A percentile compares a stretch with the other conserved stretches of the same genome.
Conservation (phyloP, 2,888 invertebrate genomes). For the Hyles lineata region DNA sequence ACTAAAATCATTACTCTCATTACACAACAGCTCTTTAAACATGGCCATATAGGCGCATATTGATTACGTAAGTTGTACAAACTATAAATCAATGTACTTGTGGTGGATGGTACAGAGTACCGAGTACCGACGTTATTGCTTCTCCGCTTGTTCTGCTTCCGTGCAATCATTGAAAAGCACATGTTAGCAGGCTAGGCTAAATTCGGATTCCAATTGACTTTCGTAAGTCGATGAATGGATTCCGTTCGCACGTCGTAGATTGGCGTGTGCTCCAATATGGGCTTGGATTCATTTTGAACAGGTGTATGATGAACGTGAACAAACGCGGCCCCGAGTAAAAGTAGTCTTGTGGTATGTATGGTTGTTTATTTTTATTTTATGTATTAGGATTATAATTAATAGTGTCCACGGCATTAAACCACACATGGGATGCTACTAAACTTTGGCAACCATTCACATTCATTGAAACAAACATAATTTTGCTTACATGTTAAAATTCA, state of each 20-base stretch:
- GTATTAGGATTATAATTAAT: neutral
- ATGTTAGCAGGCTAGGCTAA: conserved; percentile 68
- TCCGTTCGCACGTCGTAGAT: conserved; percentile 53
- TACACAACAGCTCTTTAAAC: conserved; percentile 1
- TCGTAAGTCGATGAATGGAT: conserved; percentile 72
- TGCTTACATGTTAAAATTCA: too few relatives aligned
- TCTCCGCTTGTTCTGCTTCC: conserved; percentile 18
- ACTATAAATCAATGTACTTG: conserved; percentile 15
- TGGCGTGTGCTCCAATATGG: neutral
- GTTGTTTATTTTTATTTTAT: neutral
- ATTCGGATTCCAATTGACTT: conserved; percentile 76
- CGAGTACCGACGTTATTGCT: neutral
- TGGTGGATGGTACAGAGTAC: neutral
- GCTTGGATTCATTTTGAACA: neutral
- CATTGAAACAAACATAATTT: too few relatives aligned
- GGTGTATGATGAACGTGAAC: neutral
- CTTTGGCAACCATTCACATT: too few relatives aligned
- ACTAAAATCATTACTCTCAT: neutral
- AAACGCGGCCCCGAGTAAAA: neutral
- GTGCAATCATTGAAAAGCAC: conserved; percentile 24
- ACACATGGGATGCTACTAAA: neutral
- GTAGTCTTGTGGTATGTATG: too few relatives aligned
- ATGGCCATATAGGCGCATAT: neutral
- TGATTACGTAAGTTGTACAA: conserved; percentile 18
- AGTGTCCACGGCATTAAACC: neutral